Conservation (phyloP, 1,140 invertebrate species). For the Ladona fulva region DNA sequence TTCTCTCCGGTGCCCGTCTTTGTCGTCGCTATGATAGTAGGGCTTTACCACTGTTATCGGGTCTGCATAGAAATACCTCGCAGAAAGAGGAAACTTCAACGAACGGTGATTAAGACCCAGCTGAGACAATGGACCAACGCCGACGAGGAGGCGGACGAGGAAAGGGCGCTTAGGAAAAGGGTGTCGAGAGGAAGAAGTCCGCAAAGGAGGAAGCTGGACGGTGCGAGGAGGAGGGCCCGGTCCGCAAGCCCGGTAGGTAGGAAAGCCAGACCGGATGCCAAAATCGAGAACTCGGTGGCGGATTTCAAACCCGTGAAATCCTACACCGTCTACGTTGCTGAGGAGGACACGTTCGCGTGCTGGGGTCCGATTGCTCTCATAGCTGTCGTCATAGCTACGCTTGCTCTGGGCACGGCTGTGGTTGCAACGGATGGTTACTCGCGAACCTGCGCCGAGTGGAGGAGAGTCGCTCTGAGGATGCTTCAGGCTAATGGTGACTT, state of each 20-base stretch:
- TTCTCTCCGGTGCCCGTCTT: slow-evolving; percentile 48
- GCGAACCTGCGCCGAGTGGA: slow-evolving; percentile 55
- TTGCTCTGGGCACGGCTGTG: slow-evolving; percentile 49
- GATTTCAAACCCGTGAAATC: slow-evolving; percentile 48
- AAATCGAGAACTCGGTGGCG: slow-evolving; percentile 38
- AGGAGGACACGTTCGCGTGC: slow-evolving; percentile 43
- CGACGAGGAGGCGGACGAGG: not conserved
- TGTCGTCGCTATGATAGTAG: slow-evolving; percentile 44
- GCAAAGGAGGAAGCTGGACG: not conserved
- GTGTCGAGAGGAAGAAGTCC: not conserved
- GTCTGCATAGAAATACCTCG: slow-evolving; percentile 40
- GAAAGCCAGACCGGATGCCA: slow-evolving; percentile 23
- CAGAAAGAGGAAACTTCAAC: not conserved
- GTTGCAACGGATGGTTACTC: slow-evolving; percentile 55
- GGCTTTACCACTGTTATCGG: slow-evolving; percentile 54
- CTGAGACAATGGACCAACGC: not conserved
- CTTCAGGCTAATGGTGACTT: slow-evolving; percentile 47
- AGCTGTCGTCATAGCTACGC: slow-evolving; percentile 44
- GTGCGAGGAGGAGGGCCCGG: not conserved
- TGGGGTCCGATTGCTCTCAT: slow-evolving; percentile 50
- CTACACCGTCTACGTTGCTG: slow-evolving; percentile 37
- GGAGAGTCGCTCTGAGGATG: slow-evolving; percentile 43
- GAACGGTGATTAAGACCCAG: not conserved
- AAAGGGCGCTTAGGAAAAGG: not conserved
- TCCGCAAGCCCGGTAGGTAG: not conserved